Percentiles rank a stretch among this genome's conserved stretches.
These are phyloP conservation scores for Sphaeramia orbicularis DNA, from an alignment of 2,797 vertebrate genomes.

Conservation along the genomic window DNA sequence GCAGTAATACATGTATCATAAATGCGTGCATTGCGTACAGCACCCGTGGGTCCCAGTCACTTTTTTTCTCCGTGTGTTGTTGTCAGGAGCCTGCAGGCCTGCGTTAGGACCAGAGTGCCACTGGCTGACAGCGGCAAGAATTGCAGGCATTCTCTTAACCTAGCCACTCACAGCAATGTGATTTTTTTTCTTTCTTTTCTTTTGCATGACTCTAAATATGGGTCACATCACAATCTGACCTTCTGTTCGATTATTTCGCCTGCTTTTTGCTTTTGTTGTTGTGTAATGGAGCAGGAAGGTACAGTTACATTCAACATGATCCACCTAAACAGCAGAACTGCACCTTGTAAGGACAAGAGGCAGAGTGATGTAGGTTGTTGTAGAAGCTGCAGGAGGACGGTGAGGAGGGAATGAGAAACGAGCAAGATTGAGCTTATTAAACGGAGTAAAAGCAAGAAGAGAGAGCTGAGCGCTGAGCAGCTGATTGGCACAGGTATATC, in stretches of 20 bases:
- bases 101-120: slow-evolving; percentile 67
- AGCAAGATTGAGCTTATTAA: slow-evolving; percentile 36
- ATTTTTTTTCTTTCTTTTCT: slow-evolving; percentile 9
- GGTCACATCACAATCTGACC: slow-evolving; percentile 1
- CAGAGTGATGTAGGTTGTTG: not conserved
- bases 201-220: not conserved
- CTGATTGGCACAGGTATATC: slow-evolving; percentile 73
- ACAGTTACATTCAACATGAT: not conserved
- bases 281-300: not conserved
- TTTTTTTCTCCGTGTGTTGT: slow-evolving; percentile 33
- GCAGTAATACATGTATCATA: slow-evolving; percentile 68
- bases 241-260: not conserved
- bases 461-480: slow-evolving; percentile 43
- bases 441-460: slow-evolving; percentile 16
- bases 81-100: slow-evolving; percentile 16
- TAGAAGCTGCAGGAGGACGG: slow-evolving; percentile 26
- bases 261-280: not conserved
- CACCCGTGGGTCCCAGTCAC: slow-evolving; percentile 38
- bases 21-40: slow-evolving; percentile 41
- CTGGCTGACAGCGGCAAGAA: slow-evolving; percentile 54
- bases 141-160: not conserved
- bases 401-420: not conserved
- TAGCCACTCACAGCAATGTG: not conserved
- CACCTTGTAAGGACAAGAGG: slow-evolving; percentile 2
- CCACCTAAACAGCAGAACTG: not conserved